Evolutionary conservation across 2,888 invertebrate species (phyloP), one percentile per base, ranked within the genome.

Genomic region (Pollenia amentaria): DNA sequence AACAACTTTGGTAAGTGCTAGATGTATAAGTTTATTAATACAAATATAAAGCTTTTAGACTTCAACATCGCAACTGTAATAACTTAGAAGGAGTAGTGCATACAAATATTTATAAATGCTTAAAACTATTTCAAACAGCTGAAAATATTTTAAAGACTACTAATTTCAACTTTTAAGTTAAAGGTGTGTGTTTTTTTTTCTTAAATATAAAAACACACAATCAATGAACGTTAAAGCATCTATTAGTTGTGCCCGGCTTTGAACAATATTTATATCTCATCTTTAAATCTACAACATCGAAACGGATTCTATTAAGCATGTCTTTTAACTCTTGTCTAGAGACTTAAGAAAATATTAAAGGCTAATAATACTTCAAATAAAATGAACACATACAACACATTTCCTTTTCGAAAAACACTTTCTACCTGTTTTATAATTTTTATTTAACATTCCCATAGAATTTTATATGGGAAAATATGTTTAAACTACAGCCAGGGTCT

Each of bases 1-100:
- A 29, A 85, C 87, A 82, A 87, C 57, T 85, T 75, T 84, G 89
- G 89, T 89, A 89, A 89, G 89, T 89, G 84, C 79, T 85, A 84
- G 57, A 38, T 16, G 7, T 44, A 60, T 84, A 84, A 84, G 78
- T 53, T 73, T 53, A n/a, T 38, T 62, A 14, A 70, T 12, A 53
- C 14, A 16, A 9, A n/a, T 55, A 46, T 48, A 14, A 67, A 16
- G 29, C 16, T 14, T 42, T 8, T 29, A 40, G 65, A 38, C 16
- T 42, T 4, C 29, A 60, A 29, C 14, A 29, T 29, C 29, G 29
- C 29, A 29, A 29, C 29, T 16, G 2, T 3, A 51, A 51, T 42
- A 18, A 51, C 40, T 12, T 44, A 65, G 10, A 72, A 1, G 55
- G 11, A 3, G 16, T 51, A 67, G 69, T 51, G 51, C 38, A 40